Conservation (phyloP, 35 echinoderm and acorn worm species). For the Heliocidaris tuberculata region DNA sequence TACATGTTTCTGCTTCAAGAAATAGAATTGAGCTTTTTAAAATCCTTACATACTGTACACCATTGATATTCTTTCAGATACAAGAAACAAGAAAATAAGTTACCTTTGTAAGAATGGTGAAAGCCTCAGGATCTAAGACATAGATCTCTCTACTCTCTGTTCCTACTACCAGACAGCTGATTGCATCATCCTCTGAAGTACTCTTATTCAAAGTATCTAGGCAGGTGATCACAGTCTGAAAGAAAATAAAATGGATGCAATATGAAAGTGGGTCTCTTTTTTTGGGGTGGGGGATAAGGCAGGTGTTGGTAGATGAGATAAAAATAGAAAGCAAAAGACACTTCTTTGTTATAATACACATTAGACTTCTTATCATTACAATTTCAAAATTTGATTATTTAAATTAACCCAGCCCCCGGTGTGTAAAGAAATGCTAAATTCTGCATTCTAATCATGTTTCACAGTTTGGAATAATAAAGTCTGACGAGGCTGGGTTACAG, state of each 20-base stretch:
- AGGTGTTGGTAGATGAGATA: background rate
- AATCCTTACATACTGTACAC: no score
- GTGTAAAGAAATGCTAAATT: no score
- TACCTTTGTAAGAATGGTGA: conserved; percentile 92
- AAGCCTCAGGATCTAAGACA: conserved; percentile 93
- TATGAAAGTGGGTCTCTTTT: background rate
- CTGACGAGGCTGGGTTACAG: no score
- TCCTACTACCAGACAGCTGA: conserved; percentile 91
- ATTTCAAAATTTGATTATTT: no score
- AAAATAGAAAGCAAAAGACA: background rate
- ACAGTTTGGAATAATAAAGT: no score
- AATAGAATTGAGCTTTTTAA: no score
- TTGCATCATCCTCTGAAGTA: conserved; percentile 92
- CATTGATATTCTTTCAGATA: no score
- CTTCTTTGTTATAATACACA: background rate
- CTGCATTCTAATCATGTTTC: no score
- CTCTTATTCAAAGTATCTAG: conserved; percentile 83
- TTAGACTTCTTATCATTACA: background rate
- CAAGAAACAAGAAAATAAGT: conserved; percentile 1
- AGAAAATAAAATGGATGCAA: background rate
- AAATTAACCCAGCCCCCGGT: no score
- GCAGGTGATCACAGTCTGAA: conserved; percentile 94
- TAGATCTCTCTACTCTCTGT: conserved; percentile 97
- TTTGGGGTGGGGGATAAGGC: background rate
- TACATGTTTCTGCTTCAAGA: no score